Percentiles rank a stretch among this genome's conserved stretches.
Conservation (phyloP, 1,140 invertebrate species). For the Dreissena polymorpha region DNA sequence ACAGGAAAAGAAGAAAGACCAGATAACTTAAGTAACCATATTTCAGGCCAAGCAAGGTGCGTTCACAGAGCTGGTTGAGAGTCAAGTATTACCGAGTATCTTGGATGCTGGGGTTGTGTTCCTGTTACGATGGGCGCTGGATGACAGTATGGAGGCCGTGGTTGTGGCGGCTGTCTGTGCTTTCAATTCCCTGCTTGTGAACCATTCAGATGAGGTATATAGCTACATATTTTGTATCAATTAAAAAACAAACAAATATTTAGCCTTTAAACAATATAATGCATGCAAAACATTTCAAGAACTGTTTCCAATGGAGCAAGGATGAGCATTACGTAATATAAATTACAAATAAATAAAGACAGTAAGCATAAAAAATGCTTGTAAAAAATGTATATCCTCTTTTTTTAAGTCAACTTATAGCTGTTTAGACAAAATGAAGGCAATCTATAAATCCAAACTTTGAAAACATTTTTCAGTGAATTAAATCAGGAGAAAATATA, state of each 20-base stretch:
- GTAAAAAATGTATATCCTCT: too few relatives aligned
- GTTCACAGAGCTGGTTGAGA: conserved; percentile 82
- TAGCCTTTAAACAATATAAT: background rate
- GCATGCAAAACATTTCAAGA: background rate
- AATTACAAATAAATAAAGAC: too few relatives aligned
- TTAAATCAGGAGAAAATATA: too few relatives aligned
- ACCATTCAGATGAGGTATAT: conserved; percentile 86
- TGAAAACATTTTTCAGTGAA: too few relatives aligned
- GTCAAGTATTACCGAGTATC: conserved; percentile 80
- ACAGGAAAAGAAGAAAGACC: too few relatives aligned
- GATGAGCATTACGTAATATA: background rate
- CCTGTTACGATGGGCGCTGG: conserved; percentile 90
- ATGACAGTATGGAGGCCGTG: conserved; percentile 88
- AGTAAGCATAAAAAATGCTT: too few relatives aligned
- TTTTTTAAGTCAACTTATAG: too few relatives aligned
- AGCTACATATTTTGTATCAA: background rate
- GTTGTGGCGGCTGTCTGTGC: conserved; percentile 87
- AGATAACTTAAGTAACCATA: too few relatives aligned
- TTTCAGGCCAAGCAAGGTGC: conserved; percentile 76
- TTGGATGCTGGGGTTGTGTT: conserved; percentile 87
- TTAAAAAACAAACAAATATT: background rate
- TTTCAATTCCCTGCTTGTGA: conserved; percentile 87
- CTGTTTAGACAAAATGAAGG: too few relatives aligned
- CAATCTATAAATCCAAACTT: too few relatives aligned
- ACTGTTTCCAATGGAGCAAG: background rate